These are phyloP conservation scores for Lethrus apterus DNA, from an alignment of 1,140 invertebrate species.

Conservation along the genomic window DNA sequence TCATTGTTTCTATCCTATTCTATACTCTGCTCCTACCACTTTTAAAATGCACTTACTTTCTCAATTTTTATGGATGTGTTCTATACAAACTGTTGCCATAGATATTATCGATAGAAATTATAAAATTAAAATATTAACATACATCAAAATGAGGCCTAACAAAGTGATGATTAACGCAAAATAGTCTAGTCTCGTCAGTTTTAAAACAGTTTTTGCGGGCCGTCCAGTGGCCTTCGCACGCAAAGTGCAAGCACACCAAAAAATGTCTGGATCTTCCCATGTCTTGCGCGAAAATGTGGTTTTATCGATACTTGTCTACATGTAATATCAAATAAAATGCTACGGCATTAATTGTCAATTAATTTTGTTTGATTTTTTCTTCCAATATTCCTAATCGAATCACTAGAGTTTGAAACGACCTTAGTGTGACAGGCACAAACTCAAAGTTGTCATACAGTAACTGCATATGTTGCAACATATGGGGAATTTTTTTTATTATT, in stretches of 20 bases:
- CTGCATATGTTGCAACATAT: too few relatives aligned
- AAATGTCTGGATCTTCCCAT: constrained; percentile 36
- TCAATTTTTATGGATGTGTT: constrained; percentile 15
- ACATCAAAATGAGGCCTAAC: constrained; percentile 27
- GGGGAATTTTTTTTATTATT: too few relatives aligned
- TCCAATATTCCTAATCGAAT: background rate
- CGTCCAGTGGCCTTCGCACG: constrained; percentile 26
- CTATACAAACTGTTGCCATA: constrained; percentile 16
- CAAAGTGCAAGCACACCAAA: constrained; percentile 24
- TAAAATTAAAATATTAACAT: constrained; percentile 12
- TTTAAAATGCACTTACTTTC: constrained; percentile 17
- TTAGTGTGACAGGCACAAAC: background rate
- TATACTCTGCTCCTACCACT: too few relatives aligned
- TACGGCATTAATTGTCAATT: background rate
- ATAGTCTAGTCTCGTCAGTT: constrained; percentile 16
- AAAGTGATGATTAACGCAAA: constrained; percentile 15
- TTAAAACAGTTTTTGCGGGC: constrained; percentile 20
- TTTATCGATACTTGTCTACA: constrained; percentile 36
- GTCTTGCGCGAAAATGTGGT: constrained; percentile 31
- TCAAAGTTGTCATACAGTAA: too few relatives aligned
- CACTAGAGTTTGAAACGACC: background rate
- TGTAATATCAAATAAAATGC: constrained; percentile 33
- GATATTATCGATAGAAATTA: constrained; percentile 13
- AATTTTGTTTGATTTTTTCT: background rate
- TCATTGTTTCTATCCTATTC: constrained; percentile 9